Base-by-base conservation (phyloP, 2,113 vertebrate genomes). In the Helogale parvula region DNA sequence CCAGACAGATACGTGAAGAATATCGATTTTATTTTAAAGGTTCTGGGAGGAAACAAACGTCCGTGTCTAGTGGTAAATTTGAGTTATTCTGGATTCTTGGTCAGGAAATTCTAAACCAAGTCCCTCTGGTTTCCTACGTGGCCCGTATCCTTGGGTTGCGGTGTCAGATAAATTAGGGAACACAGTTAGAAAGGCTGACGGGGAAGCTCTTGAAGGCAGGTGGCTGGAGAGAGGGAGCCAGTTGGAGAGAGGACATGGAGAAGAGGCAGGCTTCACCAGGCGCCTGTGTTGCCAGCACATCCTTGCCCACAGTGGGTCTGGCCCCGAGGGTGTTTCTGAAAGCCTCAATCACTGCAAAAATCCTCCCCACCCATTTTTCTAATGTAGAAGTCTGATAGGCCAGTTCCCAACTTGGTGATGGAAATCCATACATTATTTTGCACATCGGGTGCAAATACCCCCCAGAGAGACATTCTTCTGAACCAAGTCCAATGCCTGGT, bases 61-160 rank as follows among this genome's bases (percentile, higher is more conserved):
- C 85, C 82, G 72, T 35, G 52, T 74, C 74, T 66, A 41, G 54
- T 25, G 65, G 23, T 74, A 69, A 93, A 41, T 68, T 29, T 94
- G 90, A 96, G 33, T 96, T 94, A 97, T 97, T 97, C 87, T 92
- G 23, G 31, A 86, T 82, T 89, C 87, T 85, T 79, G 47, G 38
- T 96, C 91, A 93, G 96, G 94, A 97, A 97, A 94, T 96, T 95
- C 79, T 79, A 95, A 91, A 91, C 94, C 94, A 84, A 90, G 96
- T 95, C 74, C 69, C 74, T 72, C 83, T 92, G 83, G 93, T 80
- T 98, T 98, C 96, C 97, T 96, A 16, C 74, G 63, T 80, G 82
- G 79, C 79, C 63, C 6, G 1, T 68, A 79, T 79, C 88, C 89
- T 86, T 93, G 72, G 92, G 87, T 88, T 79, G 69, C 81, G 68